phyloP scores from a whole-genome alignment of 2,888 invertebrate genomes.

The Harpagoxenus sublaevis region DNA sequence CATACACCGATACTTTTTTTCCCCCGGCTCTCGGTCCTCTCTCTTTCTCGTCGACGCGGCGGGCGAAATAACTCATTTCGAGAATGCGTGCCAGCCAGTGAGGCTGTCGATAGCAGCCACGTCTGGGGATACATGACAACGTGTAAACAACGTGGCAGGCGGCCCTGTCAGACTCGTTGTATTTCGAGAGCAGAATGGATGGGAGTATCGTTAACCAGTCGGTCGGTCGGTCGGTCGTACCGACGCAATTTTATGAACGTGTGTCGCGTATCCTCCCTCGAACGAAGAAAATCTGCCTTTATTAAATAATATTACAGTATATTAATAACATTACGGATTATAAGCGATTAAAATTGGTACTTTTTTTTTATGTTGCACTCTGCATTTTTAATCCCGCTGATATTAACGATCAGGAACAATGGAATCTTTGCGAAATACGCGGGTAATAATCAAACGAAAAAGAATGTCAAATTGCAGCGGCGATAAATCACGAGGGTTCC shows the following conservation, averaged over 20 bases:
- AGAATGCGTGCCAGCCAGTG: conserved; percentile 78
- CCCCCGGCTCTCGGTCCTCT: neutral
- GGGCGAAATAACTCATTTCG: conserved; percentile 78
- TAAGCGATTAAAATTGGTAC: neutral
- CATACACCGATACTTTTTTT: conserved; percentile 66
- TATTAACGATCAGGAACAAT: conserved; percentile 50
- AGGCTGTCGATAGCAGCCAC: conserved; percentile 83
- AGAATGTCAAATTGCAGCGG: conserved; percentile 63
- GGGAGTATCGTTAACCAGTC: conserved; percentile 80
- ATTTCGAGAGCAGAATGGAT: conserved; percentile 76
- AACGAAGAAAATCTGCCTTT: conserved; percentile 10
- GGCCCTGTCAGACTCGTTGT: conserved; percentile 72
- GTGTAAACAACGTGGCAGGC: conserved; percentile 81
- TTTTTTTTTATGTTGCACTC: conserved; percentile 70
- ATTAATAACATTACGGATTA: neutral
- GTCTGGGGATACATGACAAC: conserved; percentile 77
- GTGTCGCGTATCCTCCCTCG: conserved; percentile 71
- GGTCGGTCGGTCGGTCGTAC: conserved; percentile 57
- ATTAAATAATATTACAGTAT: neutral
- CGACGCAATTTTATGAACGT: conserved; percentile 73
- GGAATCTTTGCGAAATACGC: conserved; percentile 8
- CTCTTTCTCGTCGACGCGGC: conserved; percentile 40
- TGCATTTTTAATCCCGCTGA: conserved; percentile 75
- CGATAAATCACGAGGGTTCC: conserved; percentile 71
- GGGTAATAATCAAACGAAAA: conserved; percentile 58